These are phyloP conservation scores for Syncerus caffer DNA, from an alignment of 2,797 vertebrate genomes.

Conservation along the genomic window DNA sequence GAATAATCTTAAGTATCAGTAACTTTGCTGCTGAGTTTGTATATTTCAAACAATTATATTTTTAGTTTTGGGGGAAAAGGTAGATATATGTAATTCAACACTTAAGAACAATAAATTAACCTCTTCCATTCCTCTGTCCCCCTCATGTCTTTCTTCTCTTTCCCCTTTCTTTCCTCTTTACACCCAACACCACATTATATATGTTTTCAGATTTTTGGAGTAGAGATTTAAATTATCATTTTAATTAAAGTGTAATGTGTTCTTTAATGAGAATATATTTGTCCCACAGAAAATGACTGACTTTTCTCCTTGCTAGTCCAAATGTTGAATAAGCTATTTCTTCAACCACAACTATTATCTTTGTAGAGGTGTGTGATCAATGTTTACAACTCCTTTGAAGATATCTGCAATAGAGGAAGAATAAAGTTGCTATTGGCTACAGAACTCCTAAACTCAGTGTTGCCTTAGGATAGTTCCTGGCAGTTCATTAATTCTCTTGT, in stretches of 20 bases:
- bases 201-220: background rate
- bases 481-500: constrained; percentile 10
- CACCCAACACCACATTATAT: background rate
- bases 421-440: background rate
- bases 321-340: background rate
- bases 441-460: background rate
- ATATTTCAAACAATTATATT: background rate
- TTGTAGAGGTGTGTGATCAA: background rate
- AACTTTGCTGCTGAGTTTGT: background rate
- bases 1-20: background rate
- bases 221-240: background rate
- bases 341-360: background rate
- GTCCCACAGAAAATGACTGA: background rate
- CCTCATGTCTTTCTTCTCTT: background rate
- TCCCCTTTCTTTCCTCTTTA: background rate
- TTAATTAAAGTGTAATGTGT: background rate
- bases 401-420: background rate
- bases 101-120: background rate
- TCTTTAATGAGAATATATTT: background rate
- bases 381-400: background rate
- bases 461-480: constrained; percentile 9
- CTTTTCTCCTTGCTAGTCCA: background rate
- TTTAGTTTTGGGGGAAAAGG: background rate
- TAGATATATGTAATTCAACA: background rate
- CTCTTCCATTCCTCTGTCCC: background rate